phyloP scores from a whole-genome alignment of 2,888 invertebrate genomes.

The Dasysyrphus albostriatus region DNA sequence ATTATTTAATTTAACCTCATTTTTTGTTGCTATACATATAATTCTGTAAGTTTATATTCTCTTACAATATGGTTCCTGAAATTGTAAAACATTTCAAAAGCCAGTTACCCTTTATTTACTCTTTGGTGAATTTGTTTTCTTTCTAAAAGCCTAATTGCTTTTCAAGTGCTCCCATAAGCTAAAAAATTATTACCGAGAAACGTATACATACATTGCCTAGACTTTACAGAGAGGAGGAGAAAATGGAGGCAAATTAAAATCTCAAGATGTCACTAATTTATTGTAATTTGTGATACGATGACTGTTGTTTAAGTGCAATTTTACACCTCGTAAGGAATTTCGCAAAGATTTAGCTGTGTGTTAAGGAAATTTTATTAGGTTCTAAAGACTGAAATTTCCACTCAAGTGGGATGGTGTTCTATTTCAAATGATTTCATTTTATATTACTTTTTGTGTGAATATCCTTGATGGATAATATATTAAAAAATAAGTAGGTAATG shows the following conservation, averaged over 20 bases:
- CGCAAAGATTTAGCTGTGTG: neutral
- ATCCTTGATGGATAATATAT: neutral
- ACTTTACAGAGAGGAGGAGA: neutral
- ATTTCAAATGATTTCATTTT: neutral
- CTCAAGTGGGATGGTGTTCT: neutral
- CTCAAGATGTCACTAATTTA: slow-evolving; percentile 50
- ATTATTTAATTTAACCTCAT: slow-evolving; percentile 26
- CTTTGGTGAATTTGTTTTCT: neutral
- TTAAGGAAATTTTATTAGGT: neutral
- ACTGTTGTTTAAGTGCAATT: neutral
- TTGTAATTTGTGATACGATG: neutral
- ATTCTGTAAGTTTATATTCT: no score
- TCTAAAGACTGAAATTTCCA: neutral
- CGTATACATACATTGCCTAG: neutral
- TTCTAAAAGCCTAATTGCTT: slow-evolving; percentile 5
- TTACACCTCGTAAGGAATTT: neutral
- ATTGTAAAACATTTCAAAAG: neutral
- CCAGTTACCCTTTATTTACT: neutral
- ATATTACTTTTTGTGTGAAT: neutral
- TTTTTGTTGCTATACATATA: neutral
- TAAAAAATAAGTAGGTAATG: neutral
- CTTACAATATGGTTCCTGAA: no score
- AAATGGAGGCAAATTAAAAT: slow-evolving; percentile 6
- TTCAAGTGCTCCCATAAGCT: neutral
- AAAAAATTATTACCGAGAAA: neutral